A percentile compares a stretch with the other conserved stretches of the same genome.
Evolutionary conservation across 2,888 invertebrate species (phyloP).

Genomic region (Phyllotreta cruciferae): DNA sequence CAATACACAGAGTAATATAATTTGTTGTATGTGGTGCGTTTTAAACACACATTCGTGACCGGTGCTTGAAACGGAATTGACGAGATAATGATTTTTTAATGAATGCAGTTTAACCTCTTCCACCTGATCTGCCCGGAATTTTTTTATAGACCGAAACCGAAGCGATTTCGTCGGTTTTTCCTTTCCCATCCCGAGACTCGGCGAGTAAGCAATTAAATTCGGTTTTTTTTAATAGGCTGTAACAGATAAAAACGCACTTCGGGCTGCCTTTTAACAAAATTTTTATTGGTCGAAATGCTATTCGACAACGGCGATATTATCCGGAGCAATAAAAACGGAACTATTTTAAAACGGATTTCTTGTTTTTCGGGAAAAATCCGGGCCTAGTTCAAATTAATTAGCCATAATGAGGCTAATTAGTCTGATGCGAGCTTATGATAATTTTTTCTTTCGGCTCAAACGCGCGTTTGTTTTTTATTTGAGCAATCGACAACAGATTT

Average conservation of each 20-base stretch:
- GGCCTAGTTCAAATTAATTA: constrained; percentile 20
- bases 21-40: neutral
- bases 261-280: constrained; percentile 19
- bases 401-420: constrained; percentile 26
- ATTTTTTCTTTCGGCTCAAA: too few species aligned
- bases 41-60: constrained; percentile 21
- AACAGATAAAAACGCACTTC: constrained; percentile 28
- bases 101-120: constrained; percentile 20
- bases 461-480: constrained; percentile 6
- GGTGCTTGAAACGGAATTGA: constrained; percentile 18
- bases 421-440: neutral
- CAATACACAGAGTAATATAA: too few species aligned
- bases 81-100: constrained; percentile 28
- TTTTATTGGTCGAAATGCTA: constrained; percentile 18
- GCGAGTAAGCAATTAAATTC: constrained; percentile 21
- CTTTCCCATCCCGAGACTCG: neutral
- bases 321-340: constrained; percentile 13
- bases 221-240: constrained; percentile 18
- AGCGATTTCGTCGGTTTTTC: constrained; percentile 3
- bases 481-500: neutral
- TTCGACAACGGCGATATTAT: constrained; percentile 12
- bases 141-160: constrained; percentile 14
- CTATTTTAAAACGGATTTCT: constrained; percentile 24
- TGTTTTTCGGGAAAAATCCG: constrained; percentile 14
- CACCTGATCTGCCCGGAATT: constrained; percentile 18